Base-by-base conservation (phyloP, 1,140 invertebrate genomes). In the Temnothorax longispinosus region DNA sequence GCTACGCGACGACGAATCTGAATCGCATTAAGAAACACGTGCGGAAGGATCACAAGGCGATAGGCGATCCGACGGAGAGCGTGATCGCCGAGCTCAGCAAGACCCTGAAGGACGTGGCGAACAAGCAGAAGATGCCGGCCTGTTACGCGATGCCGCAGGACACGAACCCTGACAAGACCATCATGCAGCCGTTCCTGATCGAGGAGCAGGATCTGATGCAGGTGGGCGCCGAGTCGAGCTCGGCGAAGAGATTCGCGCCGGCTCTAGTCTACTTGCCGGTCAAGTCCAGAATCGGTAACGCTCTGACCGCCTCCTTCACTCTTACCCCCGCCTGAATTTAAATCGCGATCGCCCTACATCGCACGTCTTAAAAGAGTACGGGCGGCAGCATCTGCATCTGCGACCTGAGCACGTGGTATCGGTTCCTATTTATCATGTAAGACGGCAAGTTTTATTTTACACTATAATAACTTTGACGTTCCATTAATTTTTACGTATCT, bases 251-350 rank as follows among this genome's bases (percentile, higher is more conserved):
- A 87, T 97, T 99, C 94, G 97, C 98, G 82, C 98, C 98, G 41
- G 98, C 98, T 77, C 96, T 99, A 80, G 98, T 99, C 92, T 98
- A 98, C 95, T 96, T 99, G 93, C 98, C 99, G 60, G 98, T 99
- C 80, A 97, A 97, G 88, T 97, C 98, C 89, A 97, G 98, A 93
- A 96, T 99, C 88, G 97, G 96, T 90, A 97, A 97, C 92, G 96
- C 97, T 82, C 96, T 98, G 89, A 98, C 98, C 82, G 97, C 98
- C 77, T 98, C 98, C 93, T 99, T 99, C 94, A 98, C 97, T 90
- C 97, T 99, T 74, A 99, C 98, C 92, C 98, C 98, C 86, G 98
- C 98, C 95, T 98, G 93, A 95, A 87, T 71, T n/a, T 56, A 54
- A 8, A 44, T 50, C n/a, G 50, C 58, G 32, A 81, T 75, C 21